Conservation (phyloP, 2,888 invertebrate genomes). For the Cartodere bifasciata region DNA sequence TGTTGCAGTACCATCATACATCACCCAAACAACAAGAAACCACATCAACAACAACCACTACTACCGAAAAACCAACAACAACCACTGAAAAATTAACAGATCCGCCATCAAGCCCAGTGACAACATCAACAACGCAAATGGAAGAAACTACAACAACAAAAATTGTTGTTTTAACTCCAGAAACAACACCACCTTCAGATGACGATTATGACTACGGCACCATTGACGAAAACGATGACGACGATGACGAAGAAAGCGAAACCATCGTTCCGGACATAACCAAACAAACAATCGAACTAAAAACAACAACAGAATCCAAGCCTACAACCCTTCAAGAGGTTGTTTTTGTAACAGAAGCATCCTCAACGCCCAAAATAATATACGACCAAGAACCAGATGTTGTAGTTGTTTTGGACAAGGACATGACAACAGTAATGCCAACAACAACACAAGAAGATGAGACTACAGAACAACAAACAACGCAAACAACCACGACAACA, state of each 20-base stretch:
- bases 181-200: conserved; percentile 26
- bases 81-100: conserved; percentile 11
- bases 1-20: conserved; percentile 4
- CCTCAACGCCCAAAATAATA: too few species aligned
- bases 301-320: not conserved
- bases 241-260: conserved; percentile 32
- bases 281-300: conserved; percentile 2
- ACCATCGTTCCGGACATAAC: conserved; percentile 25
- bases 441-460: not conserved
- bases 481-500: not conserved
- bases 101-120: conserved; percentile 7
- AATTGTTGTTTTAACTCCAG: too few species aligned
- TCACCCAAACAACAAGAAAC: conserved; percentile 11
- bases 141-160: conserved; percentile 8
- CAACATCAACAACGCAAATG: conserved; percentile 6
- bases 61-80: conserved; percentile 11
- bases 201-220: conserved; percentile 33
- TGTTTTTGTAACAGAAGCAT: not conserved
- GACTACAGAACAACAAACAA: not conserved
- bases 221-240: conserved; percentile 34
- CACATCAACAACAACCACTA: conserved; percentile 12
- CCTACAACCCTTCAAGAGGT: not conserved
- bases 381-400: too few species aligned
- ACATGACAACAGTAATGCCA: too few species aligned
- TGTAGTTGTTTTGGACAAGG: too few species aligned